These are phyloP conservation scores for Drosophila aff. DNA, from an alignment of 1,140 invertebrate species.

Conservation along the genomic window DNA sequence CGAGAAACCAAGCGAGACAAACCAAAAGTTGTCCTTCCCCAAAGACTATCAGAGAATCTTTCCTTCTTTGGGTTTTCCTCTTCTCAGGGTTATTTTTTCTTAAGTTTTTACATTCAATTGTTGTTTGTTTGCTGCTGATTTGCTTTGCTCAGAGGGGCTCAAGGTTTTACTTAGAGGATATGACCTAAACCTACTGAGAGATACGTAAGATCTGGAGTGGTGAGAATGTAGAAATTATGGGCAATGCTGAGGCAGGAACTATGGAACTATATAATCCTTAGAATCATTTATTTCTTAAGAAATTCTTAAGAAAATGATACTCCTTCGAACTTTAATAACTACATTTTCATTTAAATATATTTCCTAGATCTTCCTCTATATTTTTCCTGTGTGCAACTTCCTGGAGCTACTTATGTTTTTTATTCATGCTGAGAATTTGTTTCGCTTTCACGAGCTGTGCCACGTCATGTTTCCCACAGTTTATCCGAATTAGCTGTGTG, in stretches of 20 bases:
- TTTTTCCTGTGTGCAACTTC: not conserved
- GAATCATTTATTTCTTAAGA: too few relatives aligned
- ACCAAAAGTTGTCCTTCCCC: constrained; percentile 47
- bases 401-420: constrained; percentile 6
- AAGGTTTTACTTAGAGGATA: not conserved
- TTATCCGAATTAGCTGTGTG: constrained; percentile 61
- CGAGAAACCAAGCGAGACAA: constrained; percentile 56
- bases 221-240: not conserved
- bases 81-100: constrained; percentile 40
- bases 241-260: not conserved
- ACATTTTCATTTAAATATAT: not conserved
- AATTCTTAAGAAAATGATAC: too few relatives aligned
- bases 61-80: not conserved
- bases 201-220: not conserved
- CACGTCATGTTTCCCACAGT: constrained; percentile 57
- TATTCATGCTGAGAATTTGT: constrained; percentile 12
- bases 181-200: not conserved
- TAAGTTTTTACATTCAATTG: constrained; percentile 61
- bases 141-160: constrained; percentile 33
- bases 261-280: not conserved
- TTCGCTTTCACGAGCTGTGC: not conserved
- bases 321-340: too few relatives aligned
- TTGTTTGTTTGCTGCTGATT: constrained; percentile 60
- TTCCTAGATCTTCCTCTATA: not conserved
- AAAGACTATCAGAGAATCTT: constrained; percentile 13